Base-by-base conservation (phyloP, 2,888 invertebrate species). In the Piscicola geometra region DNA sequence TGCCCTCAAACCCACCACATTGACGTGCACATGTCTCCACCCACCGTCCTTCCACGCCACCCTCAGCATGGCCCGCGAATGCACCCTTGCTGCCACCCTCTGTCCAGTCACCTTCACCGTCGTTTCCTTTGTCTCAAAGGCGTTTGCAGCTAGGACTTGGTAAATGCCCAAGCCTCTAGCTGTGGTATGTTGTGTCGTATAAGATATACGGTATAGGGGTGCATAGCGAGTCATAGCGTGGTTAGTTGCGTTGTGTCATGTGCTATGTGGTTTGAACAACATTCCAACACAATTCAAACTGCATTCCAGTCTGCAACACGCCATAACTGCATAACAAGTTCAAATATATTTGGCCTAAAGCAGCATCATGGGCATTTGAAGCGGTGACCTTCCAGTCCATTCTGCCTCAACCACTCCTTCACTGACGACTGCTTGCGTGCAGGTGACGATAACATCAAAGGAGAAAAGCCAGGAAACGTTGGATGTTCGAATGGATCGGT, bases 1-100 rank as follows among this genome's bases (percentile, higher is more conserved):
- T 78, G 86, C 85, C 81, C 84, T 85, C 74, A 86, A 79, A 77
- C 83, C 82, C 0, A 84, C 81, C 82, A 86, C 82, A 79, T 86
- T 85, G 2, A 86, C 85, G 78, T 86, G 86, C 36, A 86, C 82
- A 79, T 86, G 85, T 80, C 83, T 84, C 71, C 82, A 79, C 18
- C 84, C 81, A 0, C 86, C 86, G 80, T 86, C 86, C 79, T 84
- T 82, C 86, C 86, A 86, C 32, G 82, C 79, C 78, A 86, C 85
- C 82, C 85, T 85, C 0, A 84, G 82, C 85, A 86, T 86, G 21
- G 85, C 84, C 81, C 82, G 83, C 83, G 84, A 84, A 80, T 85
- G 83, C 5, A 85, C 84, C 80, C 85, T 85, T 18, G 86, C 85
- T 78, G 84, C 83, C 0, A 86, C 85, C 66, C 84, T 85, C 77